A percentile compares a stretch with the other conserved stretches of the same genome.
Evolutionary conservation across 2,888 invertebrate genomes (phyloP).

Genomic region (Aspidiotus destructor): DNA sequence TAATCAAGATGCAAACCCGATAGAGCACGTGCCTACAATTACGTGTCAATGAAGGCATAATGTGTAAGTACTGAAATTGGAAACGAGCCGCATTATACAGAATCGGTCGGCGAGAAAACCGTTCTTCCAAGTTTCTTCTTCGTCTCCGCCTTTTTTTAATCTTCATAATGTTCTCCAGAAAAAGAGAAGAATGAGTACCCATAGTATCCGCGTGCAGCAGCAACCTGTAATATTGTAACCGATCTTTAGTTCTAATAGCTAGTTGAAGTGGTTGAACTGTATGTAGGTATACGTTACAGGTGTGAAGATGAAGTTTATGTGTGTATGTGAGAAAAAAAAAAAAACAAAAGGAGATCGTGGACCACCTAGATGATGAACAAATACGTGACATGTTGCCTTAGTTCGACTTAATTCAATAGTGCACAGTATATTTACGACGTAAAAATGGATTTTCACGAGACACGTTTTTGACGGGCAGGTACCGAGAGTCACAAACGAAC

Average conservation of each 20-base stretch:
- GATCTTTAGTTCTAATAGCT: background rate
- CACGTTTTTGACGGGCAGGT: no score
- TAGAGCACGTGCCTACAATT: background rate
- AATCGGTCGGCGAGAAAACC: background rate
- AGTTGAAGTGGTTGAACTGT: background rate
- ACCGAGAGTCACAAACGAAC: no score
- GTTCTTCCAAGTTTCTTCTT: background rate
- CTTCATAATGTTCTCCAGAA: constrained; percentile 1
- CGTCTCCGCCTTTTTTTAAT: constrained; percentile 5
- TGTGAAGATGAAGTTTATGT: constrained; percentile 6
- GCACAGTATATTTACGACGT: no score
- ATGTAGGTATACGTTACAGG: constrained; percentile 10
- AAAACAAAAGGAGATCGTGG: constrained; percentile 10
- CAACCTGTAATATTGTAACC: constrained; percentile 5
- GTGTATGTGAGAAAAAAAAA: constrained; percentile 22
- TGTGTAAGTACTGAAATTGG: no score
- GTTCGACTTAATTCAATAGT: constrained; percentile 12
- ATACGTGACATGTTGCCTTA: constrained; percentile 29
- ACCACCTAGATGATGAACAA: constrained; percentile 27
- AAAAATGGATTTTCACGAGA: no score
- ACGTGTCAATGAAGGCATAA: no score
- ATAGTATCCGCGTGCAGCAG: background rate
- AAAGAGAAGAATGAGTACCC: background rate
- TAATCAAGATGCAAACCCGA: background rate
- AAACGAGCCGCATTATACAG: background rate